These are phyloP conservation scores for Recurvirostra avosetta DNA, from an alignment of 2,113 vertebrate genomes.

Conservation along the genomic window DNA sequence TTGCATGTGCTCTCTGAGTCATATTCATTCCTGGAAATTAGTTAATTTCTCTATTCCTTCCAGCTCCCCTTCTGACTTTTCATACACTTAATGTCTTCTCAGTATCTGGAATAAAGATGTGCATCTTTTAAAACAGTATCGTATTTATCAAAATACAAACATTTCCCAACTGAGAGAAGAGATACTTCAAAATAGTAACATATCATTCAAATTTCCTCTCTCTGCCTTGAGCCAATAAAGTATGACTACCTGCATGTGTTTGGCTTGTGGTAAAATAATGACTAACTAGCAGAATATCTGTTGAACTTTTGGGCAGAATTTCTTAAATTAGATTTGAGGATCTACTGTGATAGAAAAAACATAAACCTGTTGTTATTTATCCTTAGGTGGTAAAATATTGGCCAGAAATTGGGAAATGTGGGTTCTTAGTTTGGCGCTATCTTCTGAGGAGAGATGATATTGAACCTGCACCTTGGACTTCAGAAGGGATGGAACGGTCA, in stretches of 20 bases:
- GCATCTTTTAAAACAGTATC: not conserved
- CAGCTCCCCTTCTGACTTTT: not conserved
- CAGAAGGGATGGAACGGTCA: slow-evolving; percentile 89
- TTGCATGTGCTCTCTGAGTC: not conserved
- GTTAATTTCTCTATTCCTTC: not conserved
- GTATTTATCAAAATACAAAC: not conserved
- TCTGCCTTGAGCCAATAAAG: not conserved
- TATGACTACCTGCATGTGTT: not conserved
- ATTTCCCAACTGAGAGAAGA: not conserved
- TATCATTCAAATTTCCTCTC: not conserved
- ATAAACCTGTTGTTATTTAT: slow-evolving; percentile 21
- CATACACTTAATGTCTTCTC: not conserved
- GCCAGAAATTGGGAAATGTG: slow-evolving; percentile 95
- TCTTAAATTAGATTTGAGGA: not conserved
- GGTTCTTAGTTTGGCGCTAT: slow-evolving; percentile 93
- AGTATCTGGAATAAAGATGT: not conserved
- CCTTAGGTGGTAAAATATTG: slow-evolving; percentile 94
- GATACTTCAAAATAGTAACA: not conserved
- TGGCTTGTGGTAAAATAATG: not conserved
- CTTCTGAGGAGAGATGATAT: slow-evolving; percentile 89
- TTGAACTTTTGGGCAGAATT: not conserved
- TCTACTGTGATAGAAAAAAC: not conserved
- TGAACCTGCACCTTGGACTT: slow-evolving; percentile 92
- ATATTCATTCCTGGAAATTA: not conserved
- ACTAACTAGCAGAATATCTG: not conserved